Conservation (phyloP, 2,113 vertebrate genomes). For the Leucopsar rothschildi region DNA sequence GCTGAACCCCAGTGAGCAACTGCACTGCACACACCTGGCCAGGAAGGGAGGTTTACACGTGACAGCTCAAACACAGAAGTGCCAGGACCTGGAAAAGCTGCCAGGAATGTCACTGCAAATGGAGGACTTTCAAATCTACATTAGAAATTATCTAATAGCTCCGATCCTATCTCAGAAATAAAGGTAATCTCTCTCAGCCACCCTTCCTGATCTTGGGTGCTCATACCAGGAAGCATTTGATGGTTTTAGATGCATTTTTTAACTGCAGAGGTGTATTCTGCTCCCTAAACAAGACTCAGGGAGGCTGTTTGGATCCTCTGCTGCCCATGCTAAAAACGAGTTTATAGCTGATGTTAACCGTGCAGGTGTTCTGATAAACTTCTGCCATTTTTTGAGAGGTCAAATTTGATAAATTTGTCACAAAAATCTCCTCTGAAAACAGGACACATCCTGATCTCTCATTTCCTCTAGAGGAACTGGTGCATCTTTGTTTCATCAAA, state of each 20-base stretch:
- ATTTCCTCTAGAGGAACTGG: not conserved
- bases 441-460: not conserved
- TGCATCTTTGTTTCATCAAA: not conserved
- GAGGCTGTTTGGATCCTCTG: not conserved
- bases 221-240: not conserved
- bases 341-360: not conserved
- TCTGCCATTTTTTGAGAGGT: not conserved
- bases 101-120: accelerated
- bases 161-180: not conserved
- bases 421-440: not conserved
- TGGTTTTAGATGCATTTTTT: not conserved
- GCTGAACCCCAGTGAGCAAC: not conserved
- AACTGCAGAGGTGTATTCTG: not conserved
- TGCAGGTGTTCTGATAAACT: not conserved
- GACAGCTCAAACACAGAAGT: accelerated
- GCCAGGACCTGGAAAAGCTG: not conserved
- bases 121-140: not conserved
- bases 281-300: not conserved
- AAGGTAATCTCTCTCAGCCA: not conserved
- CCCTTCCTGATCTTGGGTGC: not conserved
- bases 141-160: not conserved
- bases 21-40: conserved; percentile 6
- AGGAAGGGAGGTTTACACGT: not conserved
- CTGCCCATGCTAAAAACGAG: accelerated
- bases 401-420: not conserved